Percentiles rank a stretch among this genome's conserved stretches.
phyloP scores from a whole-genome alignment of 2,888 invertebrate genomes.

The Leucoma salicis region DNA sequence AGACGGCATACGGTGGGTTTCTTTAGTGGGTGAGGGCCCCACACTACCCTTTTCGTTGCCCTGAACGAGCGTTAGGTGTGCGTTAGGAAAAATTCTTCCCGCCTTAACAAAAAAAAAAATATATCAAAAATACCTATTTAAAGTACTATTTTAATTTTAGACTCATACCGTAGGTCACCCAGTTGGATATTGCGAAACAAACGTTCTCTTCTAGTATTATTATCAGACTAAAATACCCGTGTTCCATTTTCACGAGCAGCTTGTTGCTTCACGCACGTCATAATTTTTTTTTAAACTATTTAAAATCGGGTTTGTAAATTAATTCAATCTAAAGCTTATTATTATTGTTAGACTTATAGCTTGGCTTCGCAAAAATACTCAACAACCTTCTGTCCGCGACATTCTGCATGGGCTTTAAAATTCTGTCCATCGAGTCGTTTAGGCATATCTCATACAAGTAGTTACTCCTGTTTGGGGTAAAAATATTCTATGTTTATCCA shows the following conservation, averaged over 20 bases:
- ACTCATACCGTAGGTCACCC: neutral
- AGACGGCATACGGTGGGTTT: no score
- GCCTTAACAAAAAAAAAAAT: neutral
- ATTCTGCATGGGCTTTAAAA: neutral
- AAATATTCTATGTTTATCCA: no score
- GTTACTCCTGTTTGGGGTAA: no score
- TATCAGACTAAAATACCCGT: constrained; percentile 15
- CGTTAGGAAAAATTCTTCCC: no score
- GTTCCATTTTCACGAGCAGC: constrained; percentile 19
- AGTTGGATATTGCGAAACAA: constrained; percentile 1
- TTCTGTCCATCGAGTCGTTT: neutral
- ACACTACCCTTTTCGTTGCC: no score
- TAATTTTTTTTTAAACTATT: neutral
- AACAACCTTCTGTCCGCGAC: neutral
- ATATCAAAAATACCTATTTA: neutral
- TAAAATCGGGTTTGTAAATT: neutral
- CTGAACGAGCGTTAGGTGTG: no score
- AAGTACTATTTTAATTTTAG: neutral
- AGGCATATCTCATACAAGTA: neutral
- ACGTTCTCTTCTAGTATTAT: constrained; percentile 7
- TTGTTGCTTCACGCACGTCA: constrained; percentile 9
- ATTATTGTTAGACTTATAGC: no score
- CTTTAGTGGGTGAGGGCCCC: no score
- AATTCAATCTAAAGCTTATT: neutral
- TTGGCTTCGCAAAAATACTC: no score